phyloP scores from a whole-genome alignment of 2,888 invertebrate genomes.

The Stictocephala bisonia region DNA sequence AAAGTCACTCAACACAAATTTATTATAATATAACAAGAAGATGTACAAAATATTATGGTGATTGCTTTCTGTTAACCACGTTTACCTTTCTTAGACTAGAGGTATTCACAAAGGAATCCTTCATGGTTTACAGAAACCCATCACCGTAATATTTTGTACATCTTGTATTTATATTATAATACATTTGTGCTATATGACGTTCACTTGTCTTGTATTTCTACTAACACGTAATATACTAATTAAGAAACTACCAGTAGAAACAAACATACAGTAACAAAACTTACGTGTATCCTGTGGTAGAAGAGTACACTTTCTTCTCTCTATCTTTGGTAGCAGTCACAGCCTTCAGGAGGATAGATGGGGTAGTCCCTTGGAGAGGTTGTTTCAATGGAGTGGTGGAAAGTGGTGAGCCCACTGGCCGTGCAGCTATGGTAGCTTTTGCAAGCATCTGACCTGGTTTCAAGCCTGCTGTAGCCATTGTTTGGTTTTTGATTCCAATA shows the following conservation, averaged over 20 bases:
- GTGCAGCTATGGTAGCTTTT: slow-evolving; percentile 52
- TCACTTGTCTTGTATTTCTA: too few species aligned
- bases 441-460: slow-evolving; percentile 43
- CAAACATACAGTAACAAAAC: slow-evolving; percentile 52
- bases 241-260: background rate
- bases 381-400: slow-evolving; percentile 64
- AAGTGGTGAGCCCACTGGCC: slow-evolving; percentile 57
- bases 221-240: too few species aligned
- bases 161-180: too few species aligned
- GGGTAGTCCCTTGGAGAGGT: slow-evolving; percentile 65
- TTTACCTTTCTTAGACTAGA: too few species aligned
- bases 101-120: too few species aligned
- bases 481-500: background rate
- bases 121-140: too few species aligned
- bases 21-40: too few species aligned
- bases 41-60: too few species aligned
- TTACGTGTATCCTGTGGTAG: slow-evolving; percentile 68
- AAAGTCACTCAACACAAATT: too few species aligned
- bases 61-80: too few species aligned
- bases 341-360: slow-evolving; percentile 64
- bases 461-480: background rate
- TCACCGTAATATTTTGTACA: too few species aligned
- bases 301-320: slow-evolving; percentile 77
- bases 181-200: too few species aligned
- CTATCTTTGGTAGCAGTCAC: slow-evolving; percentile 77